phyloP scores from a whole-genome alignment of 2,797 vertebrate species.

The Chelon labrosus region DNA sequence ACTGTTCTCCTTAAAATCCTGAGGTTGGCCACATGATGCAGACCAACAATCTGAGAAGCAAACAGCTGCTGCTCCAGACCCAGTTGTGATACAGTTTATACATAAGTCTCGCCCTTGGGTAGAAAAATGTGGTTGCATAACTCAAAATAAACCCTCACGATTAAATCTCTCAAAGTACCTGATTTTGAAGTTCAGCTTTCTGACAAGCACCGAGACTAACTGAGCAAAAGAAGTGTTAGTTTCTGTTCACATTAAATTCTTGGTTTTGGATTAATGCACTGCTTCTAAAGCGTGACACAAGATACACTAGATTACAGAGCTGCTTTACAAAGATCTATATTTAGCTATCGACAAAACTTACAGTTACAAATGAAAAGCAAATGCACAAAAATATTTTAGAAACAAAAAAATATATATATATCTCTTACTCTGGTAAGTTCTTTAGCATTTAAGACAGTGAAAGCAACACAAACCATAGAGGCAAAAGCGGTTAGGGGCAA shows the following conservation, averaged over 20 bases:
- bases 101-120: neutral
- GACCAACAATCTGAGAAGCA: conserved; percentile 15
- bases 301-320: neutral
- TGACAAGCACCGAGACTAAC: neutral
- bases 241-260: neutral
- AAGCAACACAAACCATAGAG: neutral
- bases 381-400: too few relatives aligned
- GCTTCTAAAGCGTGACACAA: neutral
- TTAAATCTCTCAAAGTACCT: neutral
- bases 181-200: neutral
- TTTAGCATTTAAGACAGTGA: neutral
- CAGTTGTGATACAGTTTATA: neutral
- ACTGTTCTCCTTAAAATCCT: conserved; percentile 40
- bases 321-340: neutral
- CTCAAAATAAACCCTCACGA: neutral
- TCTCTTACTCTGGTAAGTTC: too few relatives aligned
- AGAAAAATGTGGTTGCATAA: conserved; percentile 21
- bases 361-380: too few relatives aligned
- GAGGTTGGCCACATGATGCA: conserved; percentile 10
- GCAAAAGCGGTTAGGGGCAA: neutral
- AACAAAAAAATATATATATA: too few relatives aligned
- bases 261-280: neutral
- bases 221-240: neutral
- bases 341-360: neutral
- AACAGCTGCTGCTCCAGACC: conserved; percentile 28